Percentiles rank a stretch among this genome's conserved stretches.
phyloP scores from a whole-genome alignment of 1,140 invertebrate species.

The Andrena cerasifolii region DNA sequence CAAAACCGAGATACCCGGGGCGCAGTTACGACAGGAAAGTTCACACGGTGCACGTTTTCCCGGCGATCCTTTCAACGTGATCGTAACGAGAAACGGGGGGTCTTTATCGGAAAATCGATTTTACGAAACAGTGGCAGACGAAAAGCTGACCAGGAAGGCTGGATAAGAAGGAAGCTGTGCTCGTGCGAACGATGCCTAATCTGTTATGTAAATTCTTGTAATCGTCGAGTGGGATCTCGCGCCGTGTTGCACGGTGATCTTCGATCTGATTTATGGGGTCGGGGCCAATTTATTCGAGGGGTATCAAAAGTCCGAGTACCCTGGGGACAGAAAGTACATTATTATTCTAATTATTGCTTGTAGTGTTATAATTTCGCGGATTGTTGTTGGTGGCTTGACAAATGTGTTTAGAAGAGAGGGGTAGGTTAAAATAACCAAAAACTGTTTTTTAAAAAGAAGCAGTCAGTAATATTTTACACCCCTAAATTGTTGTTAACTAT shows the following conservation, averaged over 20 bases:
- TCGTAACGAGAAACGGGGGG: background rate
- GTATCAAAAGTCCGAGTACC: background rate
- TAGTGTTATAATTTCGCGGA: background rate
- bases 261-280: background rate
- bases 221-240: conserved; percentile 17
- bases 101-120: conserved; percentile 47
- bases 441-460: too few relatives aligned
- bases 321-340: background rate
- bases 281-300: background rate
- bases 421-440: too few relatives aligned
- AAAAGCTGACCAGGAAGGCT: conserved; percentile 4
- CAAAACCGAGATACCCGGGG: conserved; percentile 6
- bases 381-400: too few relatives aligned
- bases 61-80: conserved; percentile 10
- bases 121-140: conserved; percentile 23
- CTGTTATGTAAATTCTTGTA: conserved; percentile 29
- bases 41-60: conserved; percentile 15
- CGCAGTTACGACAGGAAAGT: conserved; percentile 27
- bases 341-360: background rate
- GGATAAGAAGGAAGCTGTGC: background rate
- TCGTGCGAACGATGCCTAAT: conserved; percentile 18
- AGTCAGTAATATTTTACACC: too few relatives aligned
- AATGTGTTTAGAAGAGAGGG: too few relatives aligned
- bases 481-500: too few relatives aligned
- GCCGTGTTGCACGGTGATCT: background rate